Percentiles rank a stretch among this genome's conserved stretches.
Conservation (phyloP, 2,113 vertebrate species). For the Chamaea fasciata region DNA sequence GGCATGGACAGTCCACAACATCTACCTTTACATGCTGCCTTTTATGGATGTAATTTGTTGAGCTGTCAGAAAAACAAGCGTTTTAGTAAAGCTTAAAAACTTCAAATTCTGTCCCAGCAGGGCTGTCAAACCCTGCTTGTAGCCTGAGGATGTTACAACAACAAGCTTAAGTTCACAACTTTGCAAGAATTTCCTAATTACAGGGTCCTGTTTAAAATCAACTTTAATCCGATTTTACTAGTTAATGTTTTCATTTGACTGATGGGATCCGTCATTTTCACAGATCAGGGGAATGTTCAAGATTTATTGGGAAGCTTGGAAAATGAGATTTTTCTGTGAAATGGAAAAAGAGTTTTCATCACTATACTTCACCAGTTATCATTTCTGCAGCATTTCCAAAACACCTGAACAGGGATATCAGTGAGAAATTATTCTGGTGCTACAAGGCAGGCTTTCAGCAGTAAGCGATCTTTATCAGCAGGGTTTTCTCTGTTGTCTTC, state of each 20-base stretch:
- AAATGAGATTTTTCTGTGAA: not conserved
- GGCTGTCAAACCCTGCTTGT: conserved; percentile 3
- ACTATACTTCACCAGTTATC: not conserved
- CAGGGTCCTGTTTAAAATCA: conserved; percentile 47
- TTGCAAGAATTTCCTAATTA: conserved; percentile 60
- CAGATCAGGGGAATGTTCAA: not conserved
- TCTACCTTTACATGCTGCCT: not conserved
- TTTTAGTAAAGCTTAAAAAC: not conserved
- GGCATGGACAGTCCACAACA: not conserved
- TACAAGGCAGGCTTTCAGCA: not conserved
- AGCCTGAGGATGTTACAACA: conserved; percentile 30
- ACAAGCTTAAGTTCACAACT: conserved; percentile 40
- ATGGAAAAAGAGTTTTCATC: not conserved
- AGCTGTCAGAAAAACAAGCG: conserved; percentile 5
- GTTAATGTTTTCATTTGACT: conserved; percentile 23
- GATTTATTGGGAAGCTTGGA: not conserved
- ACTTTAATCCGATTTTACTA: conserved; percentile 43
- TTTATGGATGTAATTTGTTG: not conserved
- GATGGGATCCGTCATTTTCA: conserved; percentile 11
- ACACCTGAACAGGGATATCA: not conserved
- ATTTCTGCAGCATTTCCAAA: not conserved
- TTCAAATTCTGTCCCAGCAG: conserved; percentile 7
- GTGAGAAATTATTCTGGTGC: not conserved
- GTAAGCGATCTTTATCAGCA: not conserved
- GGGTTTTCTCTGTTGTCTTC: not conserved